A percentile compares a stretch with the other conserved stretches of the same genome.
Conservation (phyloP, 2,797 vertebrate genomes). For the Phrynocephalus forsythii region DNA sequence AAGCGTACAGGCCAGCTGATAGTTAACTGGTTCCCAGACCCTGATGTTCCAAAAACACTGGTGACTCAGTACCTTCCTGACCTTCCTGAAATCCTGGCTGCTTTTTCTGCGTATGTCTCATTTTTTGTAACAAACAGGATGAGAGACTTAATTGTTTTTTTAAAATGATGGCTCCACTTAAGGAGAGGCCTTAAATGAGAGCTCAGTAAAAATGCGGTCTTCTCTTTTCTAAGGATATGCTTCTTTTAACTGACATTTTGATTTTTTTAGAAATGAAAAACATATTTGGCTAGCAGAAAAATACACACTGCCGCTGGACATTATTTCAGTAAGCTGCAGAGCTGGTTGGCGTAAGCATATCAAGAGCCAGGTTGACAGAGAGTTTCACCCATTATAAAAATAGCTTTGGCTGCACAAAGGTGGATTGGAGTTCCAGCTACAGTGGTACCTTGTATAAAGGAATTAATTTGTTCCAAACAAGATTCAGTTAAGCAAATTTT, state of each 20-base stretch:
- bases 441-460: no score
- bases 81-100: background rate
- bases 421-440: background rate
- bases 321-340: background rate
- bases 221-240: background rate
- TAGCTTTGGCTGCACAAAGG: background rate
- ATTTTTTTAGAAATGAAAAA: background rate
- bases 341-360: no score
- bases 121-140: background rate
- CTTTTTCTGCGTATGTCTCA: background rate
- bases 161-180: background rate
- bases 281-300: no score
- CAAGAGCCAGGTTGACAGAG: background rate
- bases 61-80: background rate
- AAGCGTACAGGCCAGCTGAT: background rate
- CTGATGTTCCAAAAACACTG: background rate
- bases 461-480: no score
- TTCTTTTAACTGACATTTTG: background rate
- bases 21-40: background rate
- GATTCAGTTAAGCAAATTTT: no score
- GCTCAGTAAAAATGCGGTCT: no score
- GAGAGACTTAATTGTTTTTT: background rate
- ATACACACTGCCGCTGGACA: no score
- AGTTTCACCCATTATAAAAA: background rate
- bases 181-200: background rate